Percentiles rank a stretch among this genome's conserved stretches.
Conservation (phyloP, 2,797 vertebrate genomes). For the Gambusia yucatana region DNA sequence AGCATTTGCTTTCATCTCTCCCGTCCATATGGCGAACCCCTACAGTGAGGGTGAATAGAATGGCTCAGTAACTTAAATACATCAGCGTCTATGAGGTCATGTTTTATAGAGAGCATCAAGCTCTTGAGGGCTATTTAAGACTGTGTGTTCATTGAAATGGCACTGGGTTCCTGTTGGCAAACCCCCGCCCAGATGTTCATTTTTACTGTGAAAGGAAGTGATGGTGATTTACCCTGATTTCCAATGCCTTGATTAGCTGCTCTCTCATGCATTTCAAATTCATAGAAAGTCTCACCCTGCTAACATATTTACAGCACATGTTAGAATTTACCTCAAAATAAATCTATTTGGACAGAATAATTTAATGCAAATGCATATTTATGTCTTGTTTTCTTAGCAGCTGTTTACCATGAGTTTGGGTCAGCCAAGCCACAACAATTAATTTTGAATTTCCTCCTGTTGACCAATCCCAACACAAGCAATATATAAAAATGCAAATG, state of each 20-base stretch:
- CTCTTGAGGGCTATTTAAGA: conserved; percentile 63
- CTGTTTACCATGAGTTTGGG: conserved; percentile 67
- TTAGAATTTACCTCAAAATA: conserved; percentile 35
- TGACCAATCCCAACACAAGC: conserved; percentile 68
- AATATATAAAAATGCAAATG: conserved; percentile 56
- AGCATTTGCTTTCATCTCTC: conserved; percentile 33
- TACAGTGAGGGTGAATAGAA: conserved; percentile 34
- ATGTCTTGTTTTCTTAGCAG: conserved; percentile 4
- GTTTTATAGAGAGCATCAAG: conserved; percentile 24
- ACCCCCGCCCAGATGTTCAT: conserved; percentile 72
- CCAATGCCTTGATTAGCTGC: conserved; percentile 36
- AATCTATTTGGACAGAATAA: conserved; percentile 29
- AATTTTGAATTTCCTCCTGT: conserved; percentile 52
- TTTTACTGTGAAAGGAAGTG: conserved; percentile 41
- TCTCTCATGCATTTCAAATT: conserved; percentile 38
- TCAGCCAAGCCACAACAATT: conserved; percentile 27
- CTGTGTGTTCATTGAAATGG: conserved; percentile 60
- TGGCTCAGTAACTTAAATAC: conserved; percentile 35
- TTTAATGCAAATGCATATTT: conserved; percentile 9
- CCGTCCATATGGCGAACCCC: conserved; percentile 42
- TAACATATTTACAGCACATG: conserved; percentile 22
- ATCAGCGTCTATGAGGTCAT: conserved; percentile 22
- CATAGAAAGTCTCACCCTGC: conserved; percentile 12
- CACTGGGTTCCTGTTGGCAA: conserved; percentile 65
- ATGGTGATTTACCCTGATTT: conserved; percentile 49